Evolutionary conservation across 64 coral and sea anemone genomes (phyloP), one percentile per base, ranked within the genome.

Genomic region (Pocillopora damicornis): DNA sequence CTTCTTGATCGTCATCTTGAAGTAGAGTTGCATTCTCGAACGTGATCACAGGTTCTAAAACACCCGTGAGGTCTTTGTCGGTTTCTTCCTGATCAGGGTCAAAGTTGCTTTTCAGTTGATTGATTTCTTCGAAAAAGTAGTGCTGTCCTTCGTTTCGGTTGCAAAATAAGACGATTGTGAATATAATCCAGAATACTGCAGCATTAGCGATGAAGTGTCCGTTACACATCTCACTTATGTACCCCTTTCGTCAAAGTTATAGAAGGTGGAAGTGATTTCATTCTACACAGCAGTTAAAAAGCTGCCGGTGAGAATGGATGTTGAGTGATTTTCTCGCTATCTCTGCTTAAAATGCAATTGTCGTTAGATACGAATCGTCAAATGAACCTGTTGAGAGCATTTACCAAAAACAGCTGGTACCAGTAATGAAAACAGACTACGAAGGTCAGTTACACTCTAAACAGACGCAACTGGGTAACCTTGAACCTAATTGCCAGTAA

Each of bases 81-180:
- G 65, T 66, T 73, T 66, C 18, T 3, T 85, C 26, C 25, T n/a
- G 81, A 15, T 85, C 81, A 12, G 13, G 37, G 23, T 85, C 65
- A 23, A 38, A 57, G 22, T 18, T 72, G 14, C 63, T 85, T 15
- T 85, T 85, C 22, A 85, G 14, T 22, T 73, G 11, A 12, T 73
- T 72, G 11, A 85, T 85, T 73, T 85, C 81, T 73, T 85, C 81
- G 58, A 85, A 85, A 65, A 85, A 85, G 20, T 85, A 85, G 38
- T 85, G 63, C 1, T 85, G 81, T 58, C 81, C 64, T 0, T 25
- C 23, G 35, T 22, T 72, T 20, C 1, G 37, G 10, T 85, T 1
- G 10, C 56, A 15, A 20, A 20, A 73, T 1, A 65, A 14, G 13
- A 72, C 23, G 45, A 12, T 20, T 8, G 64, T 23, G n/a, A 12